Evolutionary conservation across 2,113 vertebrate genomes (phyloP), one percentile per base, ranked within the genome.

Genomic region (Sylvilagus bachmani): DNA sequence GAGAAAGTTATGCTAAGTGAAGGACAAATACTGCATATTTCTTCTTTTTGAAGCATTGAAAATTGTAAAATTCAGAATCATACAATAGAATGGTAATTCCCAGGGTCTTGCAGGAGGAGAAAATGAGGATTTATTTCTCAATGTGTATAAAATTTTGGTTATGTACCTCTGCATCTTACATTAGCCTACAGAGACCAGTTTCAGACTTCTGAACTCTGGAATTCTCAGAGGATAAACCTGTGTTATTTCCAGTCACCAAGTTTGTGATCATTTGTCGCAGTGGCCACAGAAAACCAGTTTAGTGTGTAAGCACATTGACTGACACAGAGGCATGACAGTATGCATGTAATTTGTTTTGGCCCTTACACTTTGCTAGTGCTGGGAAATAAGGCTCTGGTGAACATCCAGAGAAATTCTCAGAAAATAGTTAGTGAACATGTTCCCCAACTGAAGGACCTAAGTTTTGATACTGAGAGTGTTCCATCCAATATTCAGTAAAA

Each of bases 131-230:
- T 4, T 14, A 11, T 82, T 53, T 36, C 31, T 64, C 29, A 62
- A 14, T 62, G 33, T 79, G 64, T 71, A 22, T n/a, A 64, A 27
- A 27, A 44, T 86, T 53, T 44, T 61, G 73, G 25, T 81, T 66
- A 55, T 55, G 33, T 24, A 74, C 25, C 12, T 6, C 53, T 53
- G 51, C n/a, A 64, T 70, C 19, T 71, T 93, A 71, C 25, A 38
- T 93, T 21, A 90, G 67, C 25, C 62, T 25, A 70, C 19, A n/a
- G 61, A 93, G 84, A 88, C 11, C 90, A 33, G 75, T 27, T 81
- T 69, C 38, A 94, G 49, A 74, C 19, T 90, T 82, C 22, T 31
- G 12, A 44, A 9, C 31, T 61, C 33, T 19, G 89, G 44, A 31
- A 61, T 27, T 25, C 10, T 62, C 22, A 86, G 36, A 64, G 44